These are phyloP conservation scores for Trisateles emortualis DNA, from an alignment of 2,888 invertebrate genomes.

Conservation along the genomic window DNA sequence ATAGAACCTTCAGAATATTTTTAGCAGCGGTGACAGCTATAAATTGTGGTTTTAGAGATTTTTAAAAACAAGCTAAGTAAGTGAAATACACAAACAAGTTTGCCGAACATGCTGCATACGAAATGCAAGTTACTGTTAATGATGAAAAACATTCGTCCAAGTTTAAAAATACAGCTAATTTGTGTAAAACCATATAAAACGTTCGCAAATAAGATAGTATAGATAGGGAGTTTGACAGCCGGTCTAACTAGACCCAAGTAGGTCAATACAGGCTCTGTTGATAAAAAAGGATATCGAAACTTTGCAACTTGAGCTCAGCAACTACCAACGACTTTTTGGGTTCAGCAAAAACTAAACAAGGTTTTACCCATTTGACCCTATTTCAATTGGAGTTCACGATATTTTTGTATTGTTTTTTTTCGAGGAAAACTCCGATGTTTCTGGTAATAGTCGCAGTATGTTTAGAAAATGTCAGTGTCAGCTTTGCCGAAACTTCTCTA, in stretches of 20 bases:
- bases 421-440: conserved; percentile 21
- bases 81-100: too few relatives aligned
- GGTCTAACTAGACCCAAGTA: conserved; percentile 46
- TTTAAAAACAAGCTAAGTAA: too few relatives aligned
- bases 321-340: conserved; percentile 37
- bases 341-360: conserved; percentile 51
- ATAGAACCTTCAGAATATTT: too few relatives aligned
- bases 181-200: conserved; percentile 31
- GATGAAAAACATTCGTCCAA: not conserved
- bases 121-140: too few relatives aligned
- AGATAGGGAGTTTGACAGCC: conserved; percentile 50
- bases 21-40: too few relatives aligned
- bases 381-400: conserved; percentile 36
- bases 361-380: conserved; percentile 34
- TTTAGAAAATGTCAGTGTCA: conserved; percentile 26
- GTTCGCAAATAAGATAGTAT: conserved; percentile 41
- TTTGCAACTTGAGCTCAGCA: conserved; percentile 27
- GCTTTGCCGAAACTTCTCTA: conserved; percentile 24
- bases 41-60: too few relatives aligned
- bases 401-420: conserved; percentile 43
- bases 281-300: conserved; percentile 51
- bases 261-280: conserved; percentile 46
- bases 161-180: conserved; percentile 29
- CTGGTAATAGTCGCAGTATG: conserved; percentile 25
- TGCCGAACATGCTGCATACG: too few relatives aligned